Evolutionary conservation across 2,888 invertebrate genomes (phyloP).

Genomic region (Tortrix viridana): DNA sequence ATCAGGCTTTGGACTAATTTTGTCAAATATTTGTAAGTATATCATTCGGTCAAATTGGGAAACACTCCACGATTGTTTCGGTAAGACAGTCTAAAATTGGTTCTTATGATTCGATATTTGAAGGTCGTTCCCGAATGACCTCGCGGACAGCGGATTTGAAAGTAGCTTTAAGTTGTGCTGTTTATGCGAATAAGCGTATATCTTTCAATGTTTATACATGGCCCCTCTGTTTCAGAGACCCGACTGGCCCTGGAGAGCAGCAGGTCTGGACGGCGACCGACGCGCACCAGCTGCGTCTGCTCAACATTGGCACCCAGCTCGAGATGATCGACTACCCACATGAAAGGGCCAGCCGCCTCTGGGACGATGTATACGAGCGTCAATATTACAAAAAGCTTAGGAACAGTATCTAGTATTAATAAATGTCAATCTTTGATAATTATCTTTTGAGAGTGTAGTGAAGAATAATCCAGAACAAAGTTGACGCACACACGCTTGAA

Average conservation of each 20-base stretch:
- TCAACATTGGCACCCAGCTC: slow-evolving; percentile 60
- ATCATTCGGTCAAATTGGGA: neutral
- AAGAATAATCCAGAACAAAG: no score
- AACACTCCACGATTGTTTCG: no score
- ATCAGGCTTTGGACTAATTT: slow-evolving; percentile 70
- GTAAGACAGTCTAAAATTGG: no score
- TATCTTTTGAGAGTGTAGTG: no score
- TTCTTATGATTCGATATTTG: no score
- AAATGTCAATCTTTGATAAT: neutral
- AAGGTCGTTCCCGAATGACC: no score
- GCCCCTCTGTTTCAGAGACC: slow-evolving; percentile 54
- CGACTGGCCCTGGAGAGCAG: slow-evolving; percentile 46
- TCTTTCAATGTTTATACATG: no score
- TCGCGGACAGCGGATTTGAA: no score
- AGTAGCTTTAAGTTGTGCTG: no score
- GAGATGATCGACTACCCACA: slow-evolving; percentile 63
- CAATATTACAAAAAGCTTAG: slow-evolving; percentile 59
- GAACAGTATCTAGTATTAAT: slow-evolving; percentile 4
- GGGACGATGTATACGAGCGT: slow-evolving; percentile 73
- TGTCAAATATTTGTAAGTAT: slow-evolving; percentile 69
- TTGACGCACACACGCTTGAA: no score
- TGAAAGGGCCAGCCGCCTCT: slow-evolving; percentile 49
- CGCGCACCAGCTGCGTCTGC: slow-evolving; percentile 51
- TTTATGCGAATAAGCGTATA: no score
- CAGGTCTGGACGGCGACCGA: slow-evolving; percentile 58